phyloP scores from a whole-genome alignment of 2,888 invertebrate species.

The Parnassius smintheus region DNA sequence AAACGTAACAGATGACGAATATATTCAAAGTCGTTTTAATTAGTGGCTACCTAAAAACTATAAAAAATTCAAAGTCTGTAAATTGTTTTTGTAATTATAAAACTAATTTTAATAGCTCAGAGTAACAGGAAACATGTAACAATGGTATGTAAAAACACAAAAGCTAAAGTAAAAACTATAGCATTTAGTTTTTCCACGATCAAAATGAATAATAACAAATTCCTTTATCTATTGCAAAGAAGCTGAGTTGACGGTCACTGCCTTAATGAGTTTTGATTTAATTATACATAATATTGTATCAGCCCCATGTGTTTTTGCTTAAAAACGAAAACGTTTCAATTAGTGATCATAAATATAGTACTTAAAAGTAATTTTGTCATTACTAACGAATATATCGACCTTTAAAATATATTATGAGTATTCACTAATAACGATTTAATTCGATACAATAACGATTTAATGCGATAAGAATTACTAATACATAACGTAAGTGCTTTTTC shows the following conservation, averaged over 20 bases:
- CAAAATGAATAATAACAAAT: conserved; percentile 7
- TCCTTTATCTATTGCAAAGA: not conserved
- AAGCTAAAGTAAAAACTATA: conserved; percentile 10
- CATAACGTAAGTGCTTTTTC: too few species aligned
- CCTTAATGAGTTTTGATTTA: not conserved
- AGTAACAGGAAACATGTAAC: conserved; percentile 7
- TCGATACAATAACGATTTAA: too few species aligned
- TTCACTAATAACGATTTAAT: too few species aligned
- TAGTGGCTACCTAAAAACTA: too few species aligned
- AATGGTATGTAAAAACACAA: conserved; percentile 6
- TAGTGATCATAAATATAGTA: too few species aligned
- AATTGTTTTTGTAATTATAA: conserved; percentile 5
- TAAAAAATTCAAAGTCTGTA: not conserved
- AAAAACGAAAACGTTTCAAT: not conserved
- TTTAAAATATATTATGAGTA: too few species aligned
- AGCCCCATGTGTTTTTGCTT: too few species aligned
- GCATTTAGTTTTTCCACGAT: not conserved
- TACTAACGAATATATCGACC: too few species aligned
- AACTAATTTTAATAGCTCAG: not conserved
- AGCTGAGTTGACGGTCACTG: not conserved
- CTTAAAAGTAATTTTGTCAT: too few species aligned
- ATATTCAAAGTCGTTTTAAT: too few species aligned
- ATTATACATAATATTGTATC: not conserved
- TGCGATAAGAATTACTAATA: too few species aligned
- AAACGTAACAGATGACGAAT: too few species aligned